A percentile compares a stretch with the other conserved stretches of the same genome.
Conservation (phyloP, 2,888 invertebrate genomes). For the Miltochrista miniata region DNA sequence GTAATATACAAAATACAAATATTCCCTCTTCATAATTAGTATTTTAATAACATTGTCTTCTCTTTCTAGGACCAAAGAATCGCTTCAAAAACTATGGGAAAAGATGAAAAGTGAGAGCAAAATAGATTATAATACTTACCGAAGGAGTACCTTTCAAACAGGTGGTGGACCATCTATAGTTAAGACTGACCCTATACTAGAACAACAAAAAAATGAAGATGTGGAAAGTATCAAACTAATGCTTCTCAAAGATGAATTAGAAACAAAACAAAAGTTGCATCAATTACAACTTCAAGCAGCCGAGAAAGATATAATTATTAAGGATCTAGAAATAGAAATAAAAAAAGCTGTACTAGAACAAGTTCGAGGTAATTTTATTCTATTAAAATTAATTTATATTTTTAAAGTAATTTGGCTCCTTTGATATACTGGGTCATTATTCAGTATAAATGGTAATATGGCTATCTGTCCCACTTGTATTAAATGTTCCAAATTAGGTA, state of each 20-base stretch:
- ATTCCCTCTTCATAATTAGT: too few species aligned
- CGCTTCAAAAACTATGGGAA: not conserved
- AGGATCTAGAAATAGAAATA: not conserved
- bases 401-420: not conserved
- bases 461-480: not conserved
- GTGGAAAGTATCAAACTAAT: too few species aligned
- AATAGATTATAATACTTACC: not conserved
- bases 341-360: not conserved
- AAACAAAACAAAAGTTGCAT: too few species aligned
- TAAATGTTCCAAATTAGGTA: not conserved
- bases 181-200: conserved; percentile 7
- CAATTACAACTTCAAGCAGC: too few species aligned
- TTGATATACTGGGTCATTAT: not conserved
- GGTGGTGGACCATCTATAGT: conserved; percentile 6
- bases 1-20: too few species aligned
- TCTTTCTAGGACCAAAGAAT: not conserved
- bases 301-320: not conserved
- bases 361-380: not conserved
- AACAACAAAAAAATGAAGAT: not conserved
- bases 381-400: not conserved
- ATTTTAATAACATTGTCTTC: not conserved
- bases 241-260: too few species aligned
- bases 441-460: not conserved
- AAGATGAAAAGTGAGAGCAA: not conserved
- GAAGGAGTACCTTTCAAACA: not conserved